phyloP scores from a whole-genome alignment of 2,888 invertebrate genomes.

The Amphimallon solstitiale region DNA sequence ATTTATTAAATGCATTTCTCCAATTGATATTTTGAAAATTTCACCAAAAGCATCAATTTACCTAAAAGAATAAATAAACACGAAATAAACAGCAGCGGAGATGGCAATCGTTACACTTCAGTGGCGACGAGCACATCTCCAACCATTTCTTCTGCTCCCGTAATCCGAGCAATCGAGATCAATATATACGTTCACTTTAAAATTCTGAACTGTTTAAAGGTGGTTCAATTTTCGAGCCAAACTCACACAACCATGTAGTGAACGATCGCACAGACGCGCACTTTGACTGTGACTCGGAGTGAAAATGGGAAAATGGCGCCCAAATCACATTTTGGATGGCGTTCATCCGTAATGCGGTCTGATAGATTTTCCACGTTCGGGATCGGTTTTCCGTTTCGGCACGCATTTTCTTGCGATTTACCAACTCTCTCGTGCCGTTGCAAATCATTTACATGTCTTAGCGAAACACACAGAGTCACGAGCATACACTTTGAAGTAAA shows the following conservation, averaged over 20 bases:
- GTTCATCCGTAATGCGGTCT: conserved; percentile 48
- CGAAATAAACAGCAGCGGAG: conserved; percentile 18
- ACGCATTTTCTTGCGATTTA: conserved; percentile 48
- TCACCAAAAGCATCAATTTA: neutral
- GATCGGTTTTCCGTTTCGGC: conserved; percentile 52
- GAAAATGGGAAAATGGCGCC: conserved; percentile 45
- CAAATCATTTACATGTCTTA: conserved; percentile 39
- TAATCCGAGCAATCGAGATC: conserved; percentile 19
- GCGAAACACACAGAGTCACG: conserved; percentile 3
- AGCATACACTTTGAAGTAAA: neutral
- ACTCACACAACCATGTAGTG: neutral
- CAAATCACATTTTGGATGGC: conserved; percentile 51
- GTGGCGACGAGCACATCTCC: conserved; percentile 5
- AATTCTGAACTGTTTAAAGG: conserved; percentile 32
- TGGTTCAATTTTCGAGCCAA: conserved; percentile 23
- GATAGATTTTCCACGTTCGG: conserved; percentile 47
- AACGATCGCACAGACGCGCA: neutral
- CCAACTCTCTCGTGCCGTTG: conserved; percentile 41
- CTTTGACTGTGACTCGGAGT: conserved; percentile 11
- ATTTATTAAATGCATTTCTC: too few relatives aligned
- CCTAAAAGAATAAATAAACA: neutral
- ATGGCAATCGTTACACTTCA: conserved; percentile 26
- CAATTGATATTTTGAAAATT: neutral
- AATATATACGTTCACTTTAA: conserved; percentile 24
- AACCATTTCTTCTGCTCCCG: conserved; percentile 8